These are phyloP conservation scores for Nasonovia ribisnigri DNA, from an alignment of 2,888 invertebrate genomes.

Conservation along the genomic window DNA sequence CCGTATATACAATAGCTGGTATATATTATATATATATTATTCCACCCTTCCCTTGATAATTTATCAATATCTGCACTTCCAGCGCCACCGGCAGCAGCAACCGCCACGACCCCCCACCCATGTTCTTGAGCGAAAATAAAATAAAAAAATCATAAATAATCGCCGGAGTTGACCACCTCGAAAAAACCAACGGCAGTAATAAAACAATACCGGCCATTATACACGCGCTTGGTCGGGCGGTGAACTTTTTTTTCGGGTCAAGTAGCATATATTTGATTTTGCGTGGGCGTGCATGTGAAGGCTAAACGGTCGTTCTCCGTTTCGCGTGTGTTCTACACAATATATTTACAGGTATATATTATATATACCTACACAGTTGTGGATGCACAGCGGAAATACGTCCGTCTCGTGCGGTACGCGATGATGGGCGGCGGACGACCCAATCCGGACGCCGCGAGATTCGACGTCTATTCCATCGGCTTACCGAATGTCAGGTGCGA, in stretches of 20 bases:
- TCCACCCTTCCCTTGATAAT: background rate
- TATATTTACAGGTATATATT: background rate
- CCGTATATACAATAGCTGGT: background rate
- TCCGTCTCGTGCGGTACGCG: conserved; percentile 41
- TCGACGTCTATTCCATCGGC: conserved; percentile 40
- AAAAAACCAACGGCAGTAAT: conserved; percentile 38
- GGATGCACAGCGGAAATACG: conserved; percentile 25
- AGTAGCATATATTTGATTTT: background rate
- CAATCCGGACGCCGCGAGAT: background rate
- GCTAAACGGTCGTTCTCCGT: background rate
- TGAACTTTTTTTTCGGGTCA: conserved; percentile 58
- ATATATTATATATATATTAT: background rate
- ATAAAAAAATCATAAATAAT: conserved; percentile 44
- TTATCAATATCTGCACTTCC: background rate
- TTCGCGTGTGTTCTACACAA: background rate
- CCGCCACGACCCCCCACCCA: background rate
- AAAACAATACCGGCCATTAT: conserved; percentile 29
- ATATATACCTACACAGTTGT: background rate
- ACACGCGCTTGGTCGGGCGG: conserved; percentile 7
- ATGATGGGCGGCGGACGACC: conserved; percentile 4
- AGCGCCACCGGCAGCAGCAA: background rate
- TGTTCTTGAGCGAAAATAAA: background rate
- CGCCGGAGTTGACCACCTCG: conserved; percentile 39
- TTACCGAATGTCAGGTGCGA: conserved; percentile 34
- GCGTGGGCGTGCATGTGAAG: conserved; percentile 39